Conservation (phyloP, 92 coral and sea anemone species). For the Epizoanthus ramosus region DNA sequence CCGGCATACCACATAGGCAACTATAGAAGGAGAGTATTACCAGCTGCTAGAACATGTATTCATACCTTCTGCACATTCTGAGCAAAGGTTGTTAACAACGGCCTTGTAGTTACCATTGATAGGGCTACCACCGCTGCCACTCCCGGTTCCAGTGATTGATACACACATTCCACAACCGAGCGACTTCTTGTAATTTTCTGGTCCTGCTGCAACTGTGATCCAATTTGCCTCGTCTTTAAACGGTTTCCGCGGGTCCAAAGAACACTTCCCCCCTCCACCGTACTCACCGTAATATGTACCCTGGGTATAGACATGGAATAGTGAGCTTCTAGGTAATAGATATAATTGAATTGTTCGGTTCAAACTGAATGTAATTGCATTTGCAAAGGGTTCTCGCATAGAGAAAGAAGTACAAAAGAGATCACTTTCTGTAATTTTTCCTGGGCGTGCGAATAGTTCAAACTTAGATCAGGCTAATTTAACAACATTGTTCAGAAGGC, state of each 20-base stretch:
- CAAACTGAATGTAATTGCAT: too few species aligned
- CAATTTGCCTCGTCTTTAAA: constrained; percentile 40
- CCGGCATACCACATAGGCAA: too few species aligned
- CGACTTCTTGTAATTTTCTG: constrained; percentile 66
- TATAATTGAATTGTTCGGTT: too few species aligned
- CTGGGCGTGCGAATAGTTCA: too few species aligned
- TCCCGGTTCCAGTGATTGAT: constrained; percentile 67
- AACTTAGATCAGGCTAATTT: too few species aligned
- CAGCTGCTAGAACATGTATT: too few species aligned
- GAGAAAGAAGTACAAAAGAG: too few species aligned
- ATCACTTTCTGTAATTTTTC: too few species aligned
- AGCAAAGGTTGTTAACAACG: constrained; percentile 70
- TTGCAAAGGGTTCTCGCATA: too few species aligned
- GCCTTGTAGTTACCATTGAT: constrained; percentile 74
- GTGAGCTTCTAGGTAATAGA: too few species aligned
- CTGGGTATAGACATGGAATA: background rate
- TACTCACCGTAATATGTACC: constrained; percentile 42
- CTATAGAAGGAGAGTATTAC: too few species aligned
- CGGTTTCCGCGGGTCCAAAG: constrained; percentile 12
- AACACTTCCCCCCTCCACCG: constrained; percentile 40
- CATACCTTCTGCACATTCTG: constrained; percentile 60
- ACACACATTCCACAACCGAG: constrained; percentile 92
- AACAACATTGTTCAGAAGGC: too few species aligned
- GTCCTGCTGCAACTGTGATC: constrained; percentile 84
- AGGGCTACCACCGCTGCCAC: constrained; percentile 70